Percentiles rank a stretch among this genome's conserved stretches.
phyloP scores from a whole-genome alignment of 2,797 vertebrate species.

The Rhodeus uyekii region DNA sequence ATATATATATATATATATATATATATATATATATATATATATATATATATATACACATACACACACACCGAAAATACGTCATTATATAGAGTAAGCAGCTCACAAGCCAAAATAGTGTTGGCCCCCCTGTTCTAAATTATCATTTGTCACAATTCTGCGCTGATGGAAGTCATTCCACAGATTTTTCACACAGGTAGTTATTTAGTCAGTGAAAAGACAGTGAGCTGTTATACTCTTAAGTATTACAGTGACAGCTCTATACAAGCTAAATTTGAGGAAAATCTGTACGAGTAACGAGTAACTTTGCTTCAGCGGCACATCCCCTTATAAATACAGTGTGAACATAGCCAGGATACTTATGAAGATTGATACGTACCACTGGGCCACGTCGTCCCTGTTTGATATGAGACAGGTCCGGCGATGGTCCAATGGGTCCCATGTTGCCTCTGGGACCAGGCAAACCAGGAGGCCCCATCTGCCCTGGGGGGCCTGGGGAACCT shows the following conservation, averaged over 20 bases:
- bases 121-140: too few species aligned
- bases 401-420: slow-evolving; percentile 90
- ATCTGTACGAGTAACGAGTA: neutral
- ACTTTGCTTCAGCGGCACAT: neutral
- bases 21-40: too few species aligned
- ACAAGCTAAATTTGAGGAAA: neutral
- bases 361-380: slow-evolving; percentile 79
- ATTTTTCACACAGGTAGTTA: neutral
- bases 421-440: slow-evolving; percentile 94
- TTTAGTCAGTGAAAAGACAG: neutral
- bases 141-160: neutral
- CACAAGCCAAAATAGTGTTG: too few species aligned
- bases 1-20: too few species aligned
- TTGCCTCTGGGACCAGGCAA: slow-evolving; percentile 89
- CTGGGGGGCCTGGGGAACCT: slow-evolving; percentile 82
- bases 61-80: too few species aligned
- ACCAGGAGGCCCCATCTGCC: slow-evolving; percentile 82
- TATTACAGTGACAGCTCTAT: neutral
- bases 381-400: slow-evolving; percentile 93
- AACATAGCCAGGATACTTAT: neutral
- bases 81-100: too few species aligned
- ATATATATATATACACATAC: too few species aligned
- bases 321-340: neutral
- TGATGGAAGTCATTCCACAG: neutral
- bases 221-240: neutral